phyloP scores from a whole-genome alignment of 2,113 vertebrate genomes.

The Myiozetetes cayanensis region DNA sequence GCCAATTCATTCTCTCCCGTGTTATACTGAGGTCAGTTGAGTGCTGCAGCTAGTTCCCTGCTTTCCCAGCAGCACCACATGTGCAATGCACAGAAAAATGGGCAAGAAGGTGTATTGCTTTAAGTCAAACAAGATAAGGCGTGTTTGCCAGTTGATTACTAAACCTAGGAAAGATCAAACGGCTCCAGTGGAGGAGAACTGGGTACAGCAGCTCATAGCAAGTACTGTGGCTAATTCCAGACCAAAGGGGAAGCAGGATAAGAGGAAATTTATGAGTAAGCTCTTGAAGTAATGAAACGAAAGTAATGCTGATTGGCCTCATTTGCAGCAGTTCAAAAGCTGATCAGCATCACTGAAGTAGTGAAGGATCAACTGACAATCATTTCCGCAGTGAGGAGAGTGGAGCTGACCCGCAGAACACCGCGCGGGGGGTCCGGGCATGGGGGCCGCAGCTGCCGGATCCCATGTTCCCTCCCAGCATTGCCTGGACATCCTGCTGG shows the following conservation, averaged over 20 bases:
- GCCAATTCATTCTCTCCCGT: neutral
- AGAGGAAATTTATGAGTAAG: constrained; percentile 63
- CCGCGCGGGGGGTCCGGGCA: accelerated
- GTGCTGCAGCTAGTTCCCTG: neutral
- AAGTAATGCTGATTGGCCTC: constrained; percentile 70
- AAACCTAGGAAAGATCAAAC: constrained; percentile 59
- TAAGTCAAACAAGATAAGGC: neutral
- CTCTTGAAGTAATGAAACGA: constrained; percentile 73
- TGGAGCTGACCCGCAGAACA: neutral
- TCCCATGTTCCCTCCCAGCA: neutral
- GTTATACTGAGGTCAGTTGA: neutral
- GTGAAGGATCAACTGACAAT: constrained; percentile 26
- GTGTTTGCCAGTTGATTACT: constrained; percentile 27
- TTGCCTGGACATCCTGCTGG: accelerated
- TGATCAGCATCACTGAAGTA: constrained; percentile 57
- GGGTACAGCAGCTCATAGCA: neutral
- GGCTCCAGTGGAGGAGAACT: constrained; percentile 23
- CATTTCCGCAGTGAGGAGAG: neutral
- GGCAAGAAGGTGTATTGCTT: neutral
- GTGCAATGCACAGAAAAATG: accelerated
- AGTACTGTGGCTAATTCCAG: constrained; percentile 57
- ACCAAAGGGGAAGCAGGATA: constrained; percentile 61
- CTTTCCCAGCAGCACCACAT: neutral
- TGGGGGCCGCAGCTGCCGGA: accelerated
- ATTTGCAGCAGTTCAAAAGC: constrained; percentile 68